A percentile compares a stretch with the other conserved stretches of the same genome.
These are phyloP conservation scores for Cryptophagus acutangulus DNA, from an alignment of 2,888 invertebrate species.

Conservation along the genomic window DNA sequence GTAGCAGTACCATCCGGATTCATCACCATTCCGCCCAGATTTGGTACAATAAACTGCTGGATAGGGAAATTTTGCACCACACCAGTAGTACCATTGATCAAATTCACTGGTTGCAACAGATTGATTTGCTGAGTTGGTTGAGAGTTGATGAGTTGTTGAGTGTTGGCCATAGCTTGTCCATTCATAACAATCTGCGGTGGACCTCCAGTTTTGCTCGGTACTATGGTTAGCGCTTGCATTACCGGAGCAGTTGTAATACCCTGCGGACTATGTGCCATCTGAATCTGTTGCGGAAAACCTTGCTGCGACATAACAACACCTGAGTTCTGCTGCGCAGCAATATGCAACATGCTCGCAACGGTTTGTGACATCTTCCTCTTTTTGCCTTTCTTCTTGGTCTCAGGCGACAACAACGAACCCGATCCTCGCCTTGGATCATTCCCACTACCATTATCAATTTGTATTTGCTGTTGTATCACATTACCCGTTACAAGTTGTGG, in stretches of 20 bases:
- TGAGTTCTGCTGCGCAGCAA: conserved; percentile 62
- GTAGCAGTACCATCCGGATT: conserved; percentile 69
- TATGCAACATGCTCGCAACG: conserved; percentile 66
- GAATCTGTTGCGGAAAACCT: conserved; percentile 69
- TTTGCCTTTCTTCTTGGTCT: conserved; percentile 56
- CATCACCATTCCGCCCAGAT: conserved; percentile 77
- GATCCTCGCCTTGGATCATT: conserved; percentile 48
- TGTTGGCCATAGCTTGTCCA: conserved; percentile 56
- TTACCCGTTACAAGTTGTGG: conserved; percentile 66
- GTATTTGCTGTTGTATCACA: conserved; percentile 55
- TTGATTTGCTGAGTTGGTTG: conserved; percentile 60
- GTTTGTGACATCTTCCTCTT: conserved; percentile 70
- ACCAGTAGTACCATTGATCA: conserved; percentile 65
- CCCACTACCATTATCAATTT: conserved; percentile 55
- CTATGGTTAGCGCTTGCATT: conserved; percentile 70
- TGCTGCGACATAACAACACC: conserved; percentile 57
- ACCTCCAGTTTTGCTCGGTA: conserved; percentile 69
- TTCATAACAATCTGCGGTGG: conserved; percentile 75
- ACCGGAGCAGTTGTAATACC: conserved; percentile 63
- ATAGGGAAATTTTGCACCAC: conserved; percentile 73
- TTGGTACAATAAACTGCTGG: conserved; percentile 79
- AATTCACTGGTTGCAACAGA: conserved; percentile 74
- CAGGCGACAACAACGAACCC: conserved; percentile 63
- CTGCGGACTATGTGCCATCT: conserved; percentile 61
- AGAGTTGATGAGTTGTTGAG: conserved; percentile 61